Percentiles rank a stretch among this genome's conserved stretches.
phyloP scores from a whole-genome alignment of 2,888 invertebrate species.

The Spisula solida region DNA sequence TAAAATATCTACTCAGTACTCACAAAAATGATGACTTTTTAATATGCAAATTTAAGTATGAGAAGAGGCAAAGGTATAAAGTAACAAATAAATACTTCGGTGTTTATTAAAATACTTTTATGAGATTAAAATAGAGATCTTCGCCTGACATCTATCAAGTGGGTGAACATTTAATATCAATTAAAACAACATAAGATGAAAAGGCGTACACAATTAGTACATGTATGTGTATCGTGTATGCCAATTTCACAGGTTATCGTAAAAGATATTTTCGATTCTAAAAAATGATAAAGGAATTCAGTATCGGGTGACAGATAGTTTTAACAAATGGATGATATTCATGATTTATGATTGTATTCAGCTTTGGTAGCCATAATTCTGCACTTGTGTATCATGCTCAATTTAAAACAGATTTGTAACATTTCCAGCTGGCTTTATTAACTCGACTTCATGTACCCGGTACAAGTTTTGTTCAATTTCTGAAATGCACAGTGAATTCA shows the following conservation, averaged over 20 bases:
- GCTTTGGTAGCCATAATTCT: neutral
- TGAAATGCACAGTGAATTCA: too few relatives aligned
- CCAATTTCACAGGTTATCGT: neutral
- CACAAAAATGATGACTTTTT: conserved; percentile 41
- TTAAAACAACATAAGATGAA: neutral
- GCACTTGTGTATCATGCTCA: neutral
- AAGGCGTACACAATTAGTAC: neutral
- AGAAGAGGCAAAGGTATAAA: conserved; percentile 27
- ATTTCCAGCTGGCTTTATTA: neutral
- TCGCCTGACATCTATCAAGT: neutral
- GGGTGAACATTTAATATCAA: neutral
- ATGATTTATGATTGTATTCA: neutral
- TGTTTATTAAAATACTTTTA: neutral
- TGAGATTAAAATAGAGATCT: neutral
- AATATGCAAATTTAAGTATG: conserved; percentile 55
- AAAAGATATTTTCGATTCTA: neutral
- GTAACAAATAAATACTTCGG: neutral
- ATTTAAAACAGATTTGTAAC: conserved; percentile 6
- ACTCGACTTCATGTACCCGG: too few relatives aligned
- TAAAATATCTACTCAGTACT: neutral
- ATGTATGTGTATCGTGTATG: neutral
- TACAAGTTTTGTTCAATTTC: too few relatives aligned
- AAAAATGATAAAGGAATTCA: neutral
- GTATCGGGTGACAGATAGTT: neutral
- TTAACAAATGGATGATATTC: neutral